A percentile compares a stretch with the other conserved stretches of the same genome.
These are phyloP conservation scores for Notothenia rossii DNA, from an alignment of 2,113 vertebrate species.

Conservation along the genomic window DNA sequence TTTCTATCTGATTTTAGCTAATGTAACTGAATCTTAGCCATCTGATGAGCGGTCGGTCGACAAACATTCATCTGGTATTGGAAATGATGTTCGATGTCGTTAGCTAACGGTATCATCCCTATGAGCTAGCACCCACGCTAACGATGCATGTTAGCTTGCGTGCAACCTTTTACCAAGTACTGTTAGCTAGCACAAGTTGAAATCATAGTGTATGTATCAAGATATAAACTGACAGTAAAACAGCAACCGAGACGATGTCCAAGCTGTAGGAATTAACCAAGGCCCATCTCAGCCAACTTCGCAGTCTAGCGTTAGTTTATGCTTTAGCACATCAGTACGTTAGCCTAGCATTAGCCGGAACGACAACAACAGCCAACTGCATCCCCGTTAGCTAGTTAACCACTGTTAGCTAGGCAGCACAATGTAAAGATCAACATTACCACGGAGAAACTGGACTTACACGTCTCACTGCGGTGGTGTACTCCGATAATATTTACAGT, in stretches of 20 bases:
- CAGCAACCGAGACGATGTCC: rapidly evolving
- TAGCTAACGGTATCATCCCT: background rate
- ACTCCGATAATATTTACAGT: conserved; percentile 19
- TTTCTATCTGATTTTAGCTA: background rate
- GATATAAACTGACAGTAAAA: rapidly evolving
- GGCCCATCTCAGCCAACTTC: conserved; percentile 33
- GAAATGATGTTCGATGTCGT: background rate
- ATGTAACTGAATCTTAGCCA: background rate
- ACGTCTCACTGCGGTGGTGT: conserved; percentile 36
- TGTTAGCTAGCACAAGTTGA: rapidly evolving
- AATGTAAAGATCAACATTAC: background rate
- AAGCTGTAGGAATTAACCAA: background rate
- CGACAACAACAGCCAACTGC: conserved; percentile 57
- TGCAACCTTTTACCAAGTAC: background rate
- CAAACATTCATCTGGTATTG: background rate
- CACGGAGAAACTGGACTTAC: conserved; percentile 64
- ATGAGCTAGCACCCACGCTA: conserved; percentile 8
- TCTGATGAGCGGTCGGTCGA: rapidly evolving
- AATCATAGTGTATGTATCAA: background rate
- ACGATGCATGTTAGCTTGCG: background rate
- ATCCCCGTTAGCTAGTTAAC: background rate
- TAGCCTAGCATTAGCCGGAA: conserved; percentile 64
- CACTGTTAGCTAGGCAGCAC: background rate
- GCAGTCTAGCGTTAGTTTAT: background rate
- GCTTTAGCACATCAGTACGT: conserved; percentile 23